Evolutionary conservation across 2,797 vertebrate genomes (phyloP).

Genomic region (Gymnoscopelus braueri): DNA sequence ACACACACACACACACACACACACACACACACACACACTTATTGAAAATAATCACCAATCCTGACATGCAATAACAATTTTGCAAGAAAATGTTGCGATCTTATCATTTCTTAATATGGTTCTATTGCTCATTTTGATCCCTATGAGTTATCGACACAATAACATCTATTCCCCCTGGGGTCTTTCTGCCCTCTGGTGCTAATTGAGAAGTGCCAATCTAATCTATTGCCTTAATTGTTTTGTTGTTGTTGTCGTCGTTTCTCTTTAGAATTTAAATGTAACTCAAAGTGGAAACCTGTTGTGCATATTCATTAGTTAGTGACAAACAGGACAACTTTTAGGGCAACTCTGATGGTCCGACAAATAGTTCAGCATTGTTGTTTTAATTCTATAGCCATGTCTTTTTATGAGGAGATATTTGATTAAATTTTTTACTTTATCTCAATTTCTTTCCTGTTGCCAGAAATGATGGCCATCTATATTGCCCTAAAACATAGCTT

Average conservation of each 20-base stretch:
- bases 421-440: too few relatives aligned
- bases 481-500: too few relatives aligned
- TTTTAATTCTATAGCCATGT: constrained; percentile 20
- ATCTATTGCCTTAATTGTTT: constrained; percentile 17
- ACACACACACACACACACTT: constrained; percentile 1
- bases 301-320: constrained; percentile 17
- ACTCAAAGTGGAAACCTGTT: constrained; percentile 18
- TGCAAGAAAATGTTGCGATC: not conserved
- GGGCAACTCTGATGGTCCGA: constrained; percentile 1
- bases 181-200: constrained; percentile 37
- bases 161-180: constrained; percentile 14
- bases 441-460: too few relatives aligned
- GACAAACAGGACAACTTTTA: constrained; percentile 29
- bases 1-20: not conserved
- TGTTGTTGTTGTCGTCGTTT: constrained; percentile 5
- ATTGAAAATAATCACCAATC: not conserved
- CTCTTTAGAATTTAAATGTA: constrained; percentile 27
- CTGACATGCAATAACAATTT: not conserved
- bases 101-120: not conserved
- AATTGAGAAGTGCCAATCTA: constrained; percentile 24
- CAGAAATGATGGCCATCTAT: too few relatives aligned
- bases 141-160: constrained; percentile 1
- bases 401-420: not conserved
- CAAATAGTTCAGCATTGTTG: too few relatives aligned
- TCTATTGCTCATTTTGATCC: not conserved